Conservation (phyloP, 2,888 invertebrate genomes). For the Phaonia tiefii region DNA sequence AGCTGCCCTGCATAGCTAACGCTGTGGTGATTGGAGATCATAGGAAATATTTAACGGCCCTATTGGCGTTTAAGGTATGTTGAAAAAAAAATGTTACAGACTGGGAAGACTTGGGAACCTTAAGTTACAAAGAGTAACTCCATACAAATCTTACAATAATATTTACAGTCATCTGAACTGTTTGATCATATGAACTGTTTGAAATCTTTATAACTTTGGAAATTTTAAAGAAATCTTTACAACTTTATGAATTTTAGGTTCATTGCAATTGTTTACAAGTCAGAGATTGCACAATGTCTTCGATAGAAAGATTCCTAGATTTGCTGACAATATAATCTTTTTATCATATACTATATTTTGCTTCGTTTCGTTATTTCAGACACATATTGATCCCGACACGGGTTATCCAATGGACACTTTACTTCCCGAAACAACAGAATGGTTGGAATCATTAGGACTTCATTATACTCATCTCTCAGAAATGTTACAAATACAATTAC, state of each 20-base stretch:
- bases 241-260: too few species aligned
- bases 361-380: slow-evolving; percentile 76
- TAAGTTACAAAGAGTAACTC: not conserved
- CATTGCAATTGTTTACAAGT: too few species aligned
- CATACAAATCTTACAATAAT: too few species aligned
- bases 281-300: too few species aligned
- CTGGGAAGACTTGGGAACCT: not conserved
- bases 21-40: slow-evolving; percentile 93
- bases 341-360: too few species aligned
- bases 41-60: slow-evolving; percentile 90
- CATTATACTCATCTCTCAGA: slow-evolving; percentile 86
- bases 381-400: slow-evolving; percentile 86
- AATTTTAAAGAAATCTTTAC: too few species aligned
- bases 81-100: too few species aligned
- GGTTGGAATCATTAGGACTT: slow-evolving; percentile 85
- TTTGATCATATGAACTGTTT: too few species aligned
- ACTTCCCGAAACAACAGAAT: slow-evolving; percentile 84
- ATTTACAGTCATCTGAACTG: too few species aligned
- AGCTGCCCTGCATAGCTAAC: slow-evolving; percentile 89
- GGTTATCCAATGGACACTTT: slow-evolving; percentile 87
- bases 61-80: slow-evolving; percentile 90
- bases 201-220: too few species aligned
- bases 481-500: slow-evolving; percentile 78
- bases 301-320: too few species aligned
- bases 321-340: too few species aligned